A percentile compares a stretch with the other conserved stretches of the same genome.
These are phyloP conservation scores for Procambarus virginalis DNA, from an alignment of 1,140 invertebrate genomes.

Conservation along the genomic window DNA sequence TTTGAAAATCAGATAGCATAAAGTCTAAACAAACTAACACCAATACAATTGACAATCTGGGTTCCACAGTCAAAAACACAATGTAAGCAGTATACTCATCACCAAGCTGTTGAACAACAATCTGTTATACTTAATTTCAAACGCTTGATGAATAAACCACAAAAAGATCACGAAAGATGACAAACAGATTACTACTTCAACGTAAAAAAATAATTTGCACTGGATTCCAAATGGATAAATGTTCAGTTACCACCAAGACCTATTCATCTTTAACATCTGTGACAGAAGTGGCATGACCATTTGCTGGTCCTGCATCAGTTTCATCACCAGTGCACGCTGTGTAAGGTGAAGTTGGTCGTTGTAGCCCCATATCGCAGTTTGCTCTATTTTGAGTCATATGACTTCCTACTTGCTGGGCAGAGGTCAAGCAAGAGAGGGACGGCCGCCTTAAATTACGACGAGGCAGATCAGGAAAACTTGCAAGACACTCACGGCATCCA, in stretches of 20 bases:
- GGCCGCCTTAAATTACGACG: constrained; percentile 40
- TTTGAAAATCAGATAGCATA: neutral
- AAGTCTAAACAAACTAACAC: neutral
- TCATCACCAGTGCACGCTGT: constrained; percentile 13
- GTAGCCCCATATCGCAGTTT: constrained; percentile 3
- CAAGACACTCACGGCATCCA: constrained; percentile 64
- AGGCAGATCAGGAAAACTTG: constrained; percentile 57
- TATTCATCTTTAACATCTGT: constrained; percentile 51
- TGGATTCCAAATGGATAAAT: neutral
- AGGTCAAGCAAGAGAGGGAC: constrained; percentile 17
- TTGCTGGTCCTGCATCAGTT: constrained; percentile 31
- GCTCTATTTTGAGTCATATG: neutral
- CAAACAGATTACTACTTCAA: neutral
- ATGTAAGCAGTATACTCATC: neutral
- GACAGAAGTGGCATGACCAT: constrained; percentile 27
- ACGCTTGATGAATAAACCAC: neutral
- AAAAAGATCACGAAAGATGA: neutral
- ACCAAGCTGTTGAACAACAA: constrained; percentile 2
- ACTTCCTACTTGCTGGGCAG: neutral
- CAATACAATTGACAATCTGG: neutral
- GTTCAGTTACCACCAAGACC: neutral
- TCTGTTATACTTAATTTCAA: neutral
- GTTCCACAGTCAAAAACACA: neutral
- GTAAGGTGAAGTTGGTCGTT: constrained; percentile 37
- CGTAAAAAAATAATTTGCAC: constrained; percentile 11